Evolutionary conservation across 2,888 invertebrate genomes (phyloP), one percentile per base, ranked within the genome.

Genomic region (Oscheius sp.): DNA sequence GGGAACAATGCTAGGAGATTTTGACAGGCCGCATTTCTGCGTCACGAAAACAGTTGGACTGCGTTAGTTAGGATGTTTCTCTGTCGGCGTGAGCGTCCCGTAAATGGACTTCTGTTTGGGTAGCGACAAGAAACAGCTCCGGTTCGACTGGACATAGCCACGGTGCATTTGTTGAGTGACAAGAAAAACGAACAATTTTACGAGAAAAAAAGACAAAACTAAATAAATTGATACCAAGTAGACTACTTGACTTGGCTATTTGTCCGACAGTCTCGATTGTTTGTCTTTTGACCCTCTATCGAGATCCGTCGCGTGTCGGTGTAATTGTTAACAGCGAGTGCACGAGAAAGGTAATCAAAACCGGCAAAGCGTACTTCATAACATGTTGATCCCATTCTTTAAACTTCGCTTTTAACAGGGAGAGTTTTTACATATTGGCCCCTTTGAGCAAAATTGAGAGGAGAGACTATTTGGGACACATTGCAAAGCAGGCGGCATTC

Each of bases 21-120:
- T 27, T 66, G 52, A 66, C 66, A 66, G 35, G 66, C 25, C 66
- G 66, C 46, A 23, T 52, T 35, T 3, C 35, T 27, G 21, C 66
- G 52, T 66, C 66, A 66, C 66, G 66, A 66, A 66, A 66, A 66
- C 66, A 66, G 66, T 66, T 66, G 25, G 29, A 61, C 61, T 41
- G 61, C 61, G 61, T n/a, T 29, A 35, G 35, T 35, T 35, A 35
- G 35, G n/a, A 35, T 3, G 35, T 49, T n/a, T 18, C 49, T 49
- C 21, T n/a, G 41, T 61, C 23, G 66, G 29, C 66, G 66, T 66
- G 66, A 66, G 66, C 18, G 35, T 9, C 52, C 16, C 52, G 49
- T 66, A 66, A 66, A 66, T 66, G 66, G 66, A 66, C 52, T 49
- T 49, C 35, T 66, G 27, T 66, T 66, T 66, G 66, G 52, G 25